A percentile compares a stretch with the other conserved stretches of the same genome.
These are phyloP conservation scores for Pollachius pollachius DNA, from an alignment of 2,113 vertebrate species.

Conservation along the genomic window DNA sequence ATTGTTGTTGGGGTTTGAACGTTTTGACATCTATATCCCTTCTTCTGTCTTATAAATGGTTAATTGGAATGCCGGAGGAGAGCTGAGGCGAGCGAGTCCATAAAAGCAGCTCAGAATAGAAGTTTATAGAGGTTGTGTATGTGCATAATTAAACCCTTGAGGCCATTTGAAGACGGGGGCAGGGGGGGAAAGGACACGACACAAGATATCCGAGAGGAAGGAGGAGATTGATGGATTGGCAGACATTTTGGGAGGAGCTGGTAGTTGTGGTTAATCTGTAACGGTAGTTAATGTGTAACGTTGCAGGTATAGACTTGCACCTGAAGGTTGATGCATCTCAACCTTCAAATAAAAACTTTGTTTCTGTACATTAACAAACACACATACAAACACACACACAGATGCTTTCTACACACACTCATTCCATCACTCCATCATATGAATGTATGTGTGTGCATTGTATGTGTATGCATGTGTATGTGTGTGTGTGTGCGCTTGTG, in stretches of 20 bases:
- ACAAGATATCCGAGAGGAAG: conserved; percentile 83
- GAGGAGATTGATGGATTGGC: conserved; percentile 49
- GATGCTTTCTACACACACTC: neutral
- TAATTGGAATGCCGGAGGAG: conserved; percentile 98
- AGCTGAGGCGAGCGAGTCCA: conserved; percentile 92
- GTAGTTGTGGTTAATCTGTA: no score
- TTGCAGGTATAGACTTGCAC: no score
- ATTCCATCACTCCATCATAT: neutral
- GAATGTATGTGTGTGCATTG: conserved; percentile 31
- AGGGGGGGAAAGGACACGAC: conserved; percentile 38
- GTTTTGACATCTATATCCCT: neutral
- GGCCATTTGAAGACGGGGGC: conserved; percentile 77
- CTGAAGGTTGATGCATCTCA: no score
- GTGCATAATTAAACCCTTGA: conserved; percentile 99
- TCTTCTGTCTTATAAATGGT: conserved; percentile 84
- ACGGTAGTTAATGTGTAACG: no score
- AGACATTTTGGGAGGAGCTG: conserved; percentile 37
- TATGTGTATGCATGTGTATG: neutral
- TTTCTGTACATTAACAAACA: conserved; percentile 58
- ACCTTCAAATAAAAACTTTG: no score
- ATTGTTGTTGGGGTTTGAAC: conserved; percentile 79
- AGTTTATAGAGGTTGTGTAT: conserved; percentile 97
- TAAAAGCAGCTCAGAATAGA: conserved; percentile 94
- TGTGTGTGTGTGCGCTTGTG: neutral
- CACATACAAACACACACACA: conserved; percentile 62